phyloP scores from a whole-genome alignment of 2,888 invertebrate species.

The Apocheima hispidaria region DNA sequence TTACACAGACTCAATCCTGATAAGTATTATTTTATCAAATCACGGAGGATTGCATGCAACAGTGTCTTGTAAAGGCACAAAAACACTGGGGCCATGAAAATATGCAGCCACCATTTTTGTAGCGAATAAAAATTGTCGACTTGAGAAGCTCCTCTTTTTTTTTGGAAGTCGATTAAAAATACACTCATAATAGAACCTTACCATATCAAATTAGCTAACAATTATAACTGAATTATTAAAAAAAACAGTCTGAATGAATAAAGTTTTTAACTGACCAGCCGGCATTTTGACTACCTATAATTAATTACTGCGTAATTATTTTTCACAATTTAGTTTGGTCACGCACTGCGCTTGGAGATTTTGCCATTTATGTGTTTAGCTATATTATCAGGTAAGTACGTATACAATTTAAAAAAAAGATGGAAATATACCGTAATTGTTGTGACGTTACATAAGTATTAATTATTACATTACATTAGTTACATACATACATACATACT shows the following conservation, averaged over 20 bases:
- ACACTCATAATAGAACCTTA: neutral
- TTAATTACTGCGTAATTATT: neutral
- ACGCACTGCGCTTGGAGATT: constrained; percentile 15
- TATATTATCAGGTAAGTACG: constrained; percentile 7
- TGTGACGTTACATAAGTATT: neutral
- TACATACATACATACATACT: too few relatives aligned
- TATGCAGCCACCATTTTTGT: neutral
- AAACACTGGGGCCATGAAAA: constrained; percentile 13
- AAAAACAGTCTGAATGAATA: neutral
- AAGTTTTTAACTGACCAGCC: neutral
- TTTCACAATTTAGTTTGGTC: constrained; percentile 17
- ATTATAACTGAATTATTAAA: neutral
- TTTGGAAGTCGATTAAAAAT: too few relatives aligned
- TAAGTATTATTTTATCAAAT: constrained; percentile 2
- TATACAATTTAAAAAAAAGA: too few relatives aligned
- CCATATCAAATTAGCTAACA: neutral
- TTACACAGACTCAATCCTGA: neutral
- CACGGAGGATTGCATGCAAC: constrained; percentile 15
- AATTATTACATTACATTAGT: neutral
- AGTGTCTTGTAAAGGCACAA: neutral
- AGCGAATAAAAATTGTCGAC: too few relatives aligned
- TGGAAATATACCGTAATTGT: neutral
- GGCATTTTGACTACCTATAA: too few relatives aligned
- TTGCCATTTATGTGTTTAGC: constrained; percentile 14
- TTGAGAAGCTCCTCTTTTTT: too few relatives aligned